Conservation (phyloP, 2,113 vertebrate species). For the Macrotus californicus region DNA sequence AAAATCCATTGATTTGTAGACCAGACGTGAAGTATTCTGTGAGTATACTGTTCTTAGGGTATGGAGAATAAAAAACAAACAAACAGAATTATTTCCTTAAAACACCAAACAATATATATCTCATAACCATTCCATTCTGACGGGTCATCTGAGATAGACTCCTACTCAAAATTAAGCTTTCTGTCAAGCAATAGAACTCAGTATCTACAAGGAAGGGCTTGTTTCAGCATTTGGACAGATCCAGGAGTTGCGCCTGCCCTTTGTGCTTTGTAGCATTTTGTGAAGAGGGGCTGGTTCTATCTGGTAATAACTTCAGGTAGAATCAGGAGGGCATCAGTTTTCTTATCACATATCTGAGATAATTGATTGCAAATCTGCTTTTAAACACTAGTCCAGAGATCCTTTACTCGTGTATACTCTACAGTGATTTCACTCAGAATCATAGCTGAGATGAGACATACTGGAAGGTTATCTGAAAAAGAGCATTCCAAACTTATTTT, state of each 20-base stretch:
- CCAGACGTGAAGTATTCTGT: neutral
- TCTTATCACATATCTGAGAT: neutral
- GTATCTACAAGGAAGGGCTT: neutral
- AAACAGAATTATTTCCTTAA: neutral
- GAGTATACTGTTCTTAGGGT: neutral
- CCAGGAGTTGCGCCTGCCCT: neutral
- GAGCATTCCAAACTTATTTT: neutral
- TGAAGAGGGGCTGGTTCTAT: neutral
- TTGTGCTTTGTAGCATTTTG: neutral
- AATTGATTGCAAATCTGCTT: neutral
- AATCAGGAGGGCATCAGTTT: neutral
- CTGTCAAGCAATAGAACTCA: neutral
- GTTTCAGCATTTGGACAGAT: constrained; percentile 52
- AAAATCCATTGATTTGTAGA: neutral
- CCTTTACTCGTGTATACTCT: neutral
- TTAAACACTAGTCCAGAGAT: neutral
- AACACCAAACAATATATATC: neutral
- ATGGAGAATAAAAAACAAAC: neutral
- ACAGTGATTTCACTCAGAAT: neutral
- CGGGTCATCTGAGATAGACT: neutral
- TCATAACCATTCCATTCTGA: neutral
- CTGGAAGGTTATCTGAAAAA: neutral
- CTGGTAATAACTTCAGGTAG: neutral
- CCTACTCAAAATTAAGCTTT: neutral
- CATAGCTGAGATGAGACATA: neutral